Evolutionary conservation across 2,888 invertebrate genomes (phyloP).

Genomic region (Leptinotarsa rubiginosa): DNA sequence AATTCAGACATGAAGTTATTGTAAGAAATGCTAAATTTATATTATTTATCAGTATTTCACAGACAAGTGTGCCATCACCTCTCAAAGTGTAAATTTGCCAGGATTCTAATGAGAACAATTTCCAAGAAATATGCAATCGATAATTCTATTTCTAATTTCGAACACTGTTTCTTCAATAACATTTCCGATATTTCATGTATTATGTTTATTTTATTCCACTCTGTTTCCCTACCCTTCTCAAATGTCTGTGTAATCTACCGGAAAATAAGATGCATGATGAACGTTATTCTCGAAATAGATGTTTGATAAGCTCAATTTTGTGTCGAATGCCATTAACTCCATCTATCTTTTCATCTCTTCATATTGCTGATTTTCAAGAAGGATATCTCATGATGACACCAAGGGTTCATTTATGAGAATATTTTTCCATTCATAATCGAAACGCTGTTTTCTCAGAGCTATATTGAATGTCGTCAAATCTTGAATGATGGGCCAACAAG

Average conservation of each 20-base stretch:
- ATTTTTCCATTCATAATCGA: not conserved
- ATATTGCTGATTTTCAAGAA: not conserved
- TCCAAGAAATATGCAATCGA: too few species aligned
- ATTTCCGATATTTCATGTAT: not conserved
- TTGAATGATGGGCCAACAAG: not conserved
- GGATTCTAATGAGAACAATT: too few species aligned
- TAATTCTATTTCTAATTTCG: too few species aligned
- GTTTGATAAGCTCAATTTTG: not conserved
- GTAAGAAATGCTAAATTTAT: too few species aligned
- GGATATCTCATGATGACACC: not conserved
- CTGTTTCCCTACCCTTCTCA: not conserved
- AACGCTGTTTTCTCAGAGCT: not conserved
- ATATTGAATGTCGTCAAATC: constrained; percentile 13
- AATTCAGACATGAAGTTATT: too few species aligned
- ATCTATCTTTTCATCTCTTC: not conserved
- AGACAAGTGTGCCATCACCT: too few species aligned
- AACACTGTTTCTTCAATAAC: too few species aligned
- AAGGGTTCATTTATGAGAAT: constrained; percentile 1
- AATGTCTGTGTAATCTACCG: not conserved
- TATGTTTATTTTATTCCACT: not conserved
- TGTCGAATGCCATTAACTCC: not conserved
- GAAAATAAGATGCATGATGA: not conserved
- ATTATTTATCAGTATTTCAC: too few species aligned
- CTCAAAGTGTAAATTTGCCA: too few species aligned
- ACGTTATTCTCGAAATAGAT: not conserved